Evolutionary conservation across 2,888 invertebrate genomes (phyloP).

Genomic region (Andrena trimmerana): DNA sequence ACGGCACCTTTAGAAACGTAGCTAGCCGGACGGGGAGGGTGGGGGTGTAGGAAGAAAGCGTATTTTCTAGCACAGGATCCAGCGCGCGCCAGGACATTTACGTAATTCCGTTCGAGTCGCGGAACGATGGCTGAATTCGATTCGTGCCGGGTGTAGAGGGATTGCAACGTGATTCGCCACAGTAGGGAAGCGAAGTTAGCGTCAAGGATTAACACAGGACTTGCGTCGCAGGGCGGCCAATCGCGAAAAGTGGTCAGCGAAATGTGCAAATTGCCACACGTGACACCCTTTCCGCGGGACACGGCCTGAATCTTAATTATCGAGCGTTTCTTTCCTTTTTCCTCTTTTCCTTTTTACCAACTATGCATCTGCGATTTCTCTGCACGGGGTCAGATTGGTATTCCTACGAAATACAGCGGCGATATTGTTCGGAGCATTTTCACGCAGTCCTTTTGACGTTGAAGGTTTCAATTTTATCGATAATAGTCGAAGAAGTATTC

Average conservation of each 20-base stretch:
- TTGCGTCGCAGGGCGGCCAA: slow-evolving; percentile 33
- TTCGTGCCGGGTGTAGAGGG: slow-evolving; percentile 11
- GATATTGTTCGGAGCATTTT: too few species aligned
- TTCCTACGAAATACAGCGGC: too few species aligned
- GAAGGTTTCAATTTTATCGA: too few species aligned
- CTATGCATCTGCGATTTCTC: not conserved
- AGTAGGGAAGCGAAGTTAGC: slow-evolving; percentile 33
- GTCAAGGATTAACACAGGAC: slow-evolving; percentile 47
- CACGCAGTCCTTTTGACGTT: too few species aligned
- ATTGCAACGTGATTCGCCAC: slow-evolving; percentile 32
- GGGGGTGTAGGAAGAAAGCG: slow-evolving; percentile 12
- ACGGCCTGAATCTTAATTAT: slow-evolving; percentile 31
- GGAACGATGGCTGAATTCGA: slow-evolving; percentile 43
- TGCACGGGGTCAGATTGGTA: not conserved
- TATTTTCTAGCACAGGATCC: slow-evolving; percentile 25
- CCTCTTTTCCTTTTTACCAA: not conserved
- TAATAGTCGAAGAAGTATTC: too few species aligned
- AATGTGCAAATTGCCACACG: slow-evolving; percentile 51
- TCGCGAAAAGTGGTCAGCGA: slow-evolving; percentile 44
- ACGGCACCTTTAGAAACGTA: slow-evolving; percentile 42
- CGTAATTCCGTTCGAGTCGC: slow-evolving; percentile 43
- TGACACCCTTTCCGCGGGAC: slow-evolving; percentile 1
- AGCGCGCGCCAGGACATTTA: slow-evolving; percentile 44
- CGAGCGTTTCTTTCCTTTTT: too few species aligned
- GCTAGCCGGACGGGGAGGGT: not conserved